These are phyloP conservation scores for Gastracanthus pulcherrimus DNA, from an alignment of 2,888 invertebrate genomes.

Conservation along the genomic window DNA sequence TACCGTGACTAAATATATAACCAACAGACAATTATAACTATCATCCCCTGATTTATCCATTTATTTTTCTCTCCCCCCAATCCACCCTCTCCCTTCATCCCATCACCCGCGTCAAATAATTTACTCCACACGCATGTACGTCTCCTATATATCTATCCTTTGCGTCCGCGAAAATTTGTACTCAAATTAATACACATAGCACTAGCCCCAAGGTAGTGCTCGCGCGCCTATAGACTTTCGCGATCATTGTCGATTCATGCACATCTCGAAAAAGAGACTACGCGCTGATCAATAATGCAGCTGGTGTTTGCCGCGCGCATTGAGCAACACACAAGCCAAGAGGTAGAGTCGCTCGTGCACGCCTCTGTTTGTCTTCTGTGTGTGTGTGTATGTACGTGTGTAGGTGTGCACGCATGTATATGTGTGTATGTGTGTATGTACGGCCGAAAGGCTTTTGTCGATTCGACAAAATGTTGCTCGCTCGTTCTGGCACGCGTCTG, in stretches of 20 bases:
- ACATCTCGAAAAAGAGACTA: slow-evolving; percentile 40
- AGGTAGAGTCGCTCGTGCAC: no score
- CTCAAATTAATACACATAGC: not conserved
- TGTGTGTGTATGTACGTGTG: not conserved
- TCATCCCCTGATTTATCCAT: no score
- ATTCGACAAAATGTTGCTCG: slow-evolving; percentile 43
- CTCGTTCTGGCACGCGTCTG: not conserved
- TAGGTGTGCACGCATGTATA: not conserved
- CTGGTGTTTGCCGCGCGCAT: slow-evolving; percentile 60
- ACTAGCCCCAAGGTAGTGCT: not conserved
- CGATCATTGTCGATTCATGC: slow-evolving; percentile 37
- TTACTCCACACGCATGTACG: no score
- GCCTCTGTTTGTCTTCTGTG: not conserved
- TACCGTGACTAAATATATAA: no score
- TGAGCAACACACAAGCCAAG: slow-evolving; percentile 59
- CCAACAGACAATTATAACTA: no score
- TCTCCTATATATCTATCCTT: no score
- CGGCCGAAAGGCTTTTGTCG: slow-evolving; percentile 32
- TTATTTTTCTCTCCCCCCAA: no score
- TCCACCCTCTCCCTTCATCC: no score
- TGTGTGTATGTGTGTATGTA: not conserved
- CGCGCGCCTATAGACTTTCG: slow-evolving; percentile 12
- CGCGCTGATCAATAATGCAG: slow-evolving; percentile 67
- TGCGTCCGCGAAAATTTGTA: no score
- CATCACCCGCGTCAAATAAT: no score